phyloP scores from a whole-genome alignment of 1,140 invertebrate genomes.

The Heliconius eleuchia region DNA sequence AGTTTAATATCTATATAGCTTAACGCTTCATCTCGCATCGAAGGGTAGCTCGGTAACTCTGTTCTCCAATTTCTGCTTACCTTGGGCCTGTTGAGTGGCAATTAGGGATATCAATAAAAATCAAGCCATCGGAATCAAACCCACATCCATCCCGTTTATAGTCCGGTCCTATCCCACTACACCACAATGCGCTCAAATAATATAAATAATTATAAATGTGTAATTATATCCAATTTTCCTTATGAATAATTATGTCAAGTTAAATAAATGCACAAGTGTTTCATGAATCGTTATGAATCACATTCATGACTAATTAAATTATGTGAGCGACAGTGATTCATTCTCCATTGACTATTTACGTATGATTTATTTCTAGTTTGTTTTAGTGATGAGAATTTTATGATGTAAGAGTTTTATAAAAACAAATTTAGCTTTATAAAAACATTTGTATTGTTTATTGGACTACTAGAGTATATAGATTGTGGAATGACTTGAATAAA shows the following conservation, averaged over 20 bases:
- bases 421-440: background rate
- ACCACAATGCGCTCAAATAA: background rate
- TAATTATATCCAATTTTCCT: conserved; percentile 25
- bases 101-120: too few species aligned
- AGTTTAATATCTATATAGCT: too few species aligned
- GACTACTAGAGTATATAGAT: background rate
- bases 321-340: conserved; percentile 29
- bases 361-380: conserved; percentile 5
- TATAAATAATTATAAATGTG: background rate
- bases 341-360: conserved; percentile 25
- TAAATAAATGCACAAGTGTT: conserved; percentile 14
- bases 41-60: too few species aligned
- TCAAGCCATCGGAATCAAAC: too few species aligned
- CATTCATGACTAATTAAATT: conserved; percentile 33
- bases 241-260: conserved; percentile 24
- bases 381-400: background rate
- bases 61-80: too few species aligned
- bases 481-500: background rate
- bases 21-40: too few species aligned
- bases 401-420: background rate
- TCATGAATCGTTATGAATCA: conserved; percentile 31
- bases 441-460: background rate
- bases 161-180: background rate
- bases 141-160: too few species aligned
- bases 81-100: too few species aligned